Evolutionary conservation across 2,113 vertebrate species (phyloP).

Genomic region (Coryphaenoides rupestris): DNA sequence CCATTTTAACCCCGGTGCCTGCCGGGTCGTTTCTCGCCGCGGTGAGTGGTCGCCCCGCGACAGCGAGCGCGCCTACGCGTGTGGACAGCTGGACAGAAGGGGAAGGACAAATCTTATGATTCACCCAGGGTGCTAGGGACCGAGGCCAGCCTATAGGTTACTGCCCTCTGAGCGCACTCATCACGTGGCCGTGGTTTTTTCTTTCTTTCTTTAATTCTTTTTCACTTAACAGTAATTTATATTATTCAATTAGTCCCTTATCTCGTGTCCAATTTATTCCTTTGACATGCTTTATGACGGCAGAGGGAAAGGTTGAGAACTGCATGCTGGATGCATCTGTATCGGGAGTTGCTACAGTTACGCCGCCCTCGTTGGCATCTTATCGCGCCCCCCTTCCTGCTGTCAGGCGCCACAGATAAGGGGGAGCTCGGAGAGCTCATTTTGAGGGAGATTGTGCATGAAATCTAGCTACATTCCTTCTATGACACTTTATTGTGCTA

Average conservation of each 20-base stretch:
- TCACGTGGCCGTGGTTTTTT: no score
- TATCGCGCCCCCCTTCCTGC: slow-evolving; percentile 75
- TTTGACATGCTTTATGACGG: slow-evolving; percentile 39
- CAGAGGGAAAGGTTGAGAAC: slow-evolving; percentile 59
- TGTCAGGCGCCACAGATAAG: slow-evolving; percentile 74
- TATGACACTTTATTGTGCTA: slow-evolving; percentile 80
- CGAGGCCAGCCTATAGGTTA: no score
- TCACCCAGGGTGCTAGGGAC: no score
- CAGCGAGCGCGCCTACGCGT: no score
- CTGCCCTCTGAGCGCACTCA: no score
- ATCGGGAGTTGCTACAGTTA: slow-evolving; percentile 78
- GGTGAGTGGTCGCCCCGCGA: no score
- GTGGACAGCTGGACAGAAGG: no score
- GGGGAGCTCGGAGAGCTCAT: slow-evolving; percentile 71
- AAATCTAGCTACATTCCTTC: slow-evolving; percentile 72
- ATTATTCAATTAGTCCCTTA: slow-evolving; percentile 42
- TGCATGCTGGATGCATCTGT: slow-evolving; percentile 67
- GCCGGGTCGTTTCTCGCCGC: slow-evolving; percentile 31
- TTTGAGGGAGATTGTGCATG: slow-evolving; percentile 83
- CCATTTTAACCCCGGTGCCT: no score
- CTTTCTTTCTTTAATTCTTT: slow-evolving; percentile 3
- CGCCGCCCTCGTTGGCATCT: slow-evolving; percentile 78
- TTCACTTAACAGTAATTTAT: slow-evolving; percentile 9
- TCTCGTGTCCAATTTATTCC: slow-evolving; percentile 46
- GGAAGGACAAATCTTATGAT: no score